These are phyloP conservation scores for Zalophus californianus DNA, from an alignment of 2,797 vertebrate genomes.

Conservation along the genomic window DNA sequence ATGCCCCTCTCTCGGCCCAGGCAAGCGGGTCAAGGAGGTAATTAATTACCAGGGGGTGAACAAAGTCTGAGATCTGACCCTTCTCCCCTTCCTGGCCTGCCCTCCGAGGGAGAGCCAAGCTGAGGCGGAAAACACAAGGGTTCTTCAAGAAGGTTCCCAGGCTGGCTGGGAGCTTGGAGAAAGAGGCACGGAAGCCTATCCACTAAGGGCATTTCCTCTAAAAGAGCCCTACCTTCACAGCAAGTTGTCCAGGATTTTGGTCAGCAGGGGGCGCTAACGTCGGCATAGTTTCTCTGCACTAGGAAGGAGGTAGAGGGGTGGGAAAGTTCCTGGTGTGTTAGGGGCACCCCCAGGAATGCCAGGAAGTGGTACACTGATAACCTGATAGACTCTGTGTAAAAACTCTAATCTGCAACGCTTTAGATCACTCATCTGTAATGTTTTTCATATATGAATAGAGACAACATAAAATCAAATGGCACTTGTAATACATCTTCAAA, in stretches of 20 bases:
- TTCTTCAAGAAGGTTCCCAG: neutral
- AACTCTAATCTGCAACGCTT: neutral
- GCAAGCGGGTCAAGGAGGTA: neutral
- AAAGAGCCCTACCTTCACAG: neutral
- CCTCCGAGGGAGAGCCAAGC: neutral
- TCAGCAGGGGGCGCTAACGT: constrained; percentile 56
- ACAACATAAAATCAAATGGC: constrained; percentile 21
- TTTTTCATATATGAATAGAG: neutral
- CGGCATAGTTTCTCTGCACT: neutral
- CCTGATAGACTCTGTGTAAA: neutral
- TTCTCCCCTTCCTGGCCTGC: neutral
- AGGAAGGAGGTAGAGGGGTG: neutral
- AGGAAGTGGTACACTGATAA: neutral
- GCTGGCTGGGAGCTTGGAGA: neutral
- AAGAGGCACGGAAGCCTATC: neutral
- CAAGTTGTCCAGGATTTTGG: neutral
- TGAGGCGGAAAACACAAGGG: neutral
- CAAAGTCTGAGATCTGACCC: neutral
- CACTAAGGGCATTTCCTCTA: neutral
- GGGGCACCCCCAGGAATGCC: neutral
- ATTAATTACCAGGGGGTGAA: neutral
- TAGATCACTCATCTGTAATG: neutral
- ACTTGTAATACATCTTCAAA: neutral
- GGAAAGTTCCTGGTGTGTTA: neutral
- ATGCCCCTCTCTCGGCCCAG: constrained; percentile 26